Percentiles rank a stretch among this genome's conserved stretches.
These are phyloP conservation scores for Oligia fasciuncula DNA, from an alignment of 2,888 invertebrate species.

Conservation along the genomic window DNA sequence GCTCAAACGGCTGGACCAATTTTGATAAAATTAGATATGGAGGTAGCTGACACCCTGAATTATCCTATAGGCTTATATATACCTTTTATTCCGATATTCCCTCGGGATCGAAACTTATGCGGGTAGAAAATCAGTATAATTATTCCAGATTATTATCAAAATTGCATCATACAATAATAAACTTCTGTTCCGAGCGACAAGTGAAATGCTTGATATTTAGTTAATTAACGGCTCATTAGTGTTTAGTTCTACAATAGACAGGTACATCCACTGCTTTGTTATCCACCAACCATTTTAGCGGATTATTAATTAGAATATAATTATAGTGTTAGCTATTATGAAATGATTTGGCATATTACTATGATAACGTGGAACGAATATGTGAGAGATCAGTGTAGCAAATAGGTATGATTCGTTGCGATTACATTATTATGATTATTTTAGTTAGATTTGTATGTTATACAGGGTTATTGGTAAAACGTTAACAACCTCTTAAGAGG, in stretches of 20 bases:
- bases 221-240: not conserved
- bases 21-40: too few species aligned
- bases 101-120: too few species aligned
- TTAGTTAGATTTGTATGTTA: not conserved
- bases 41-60: too few species aligned
- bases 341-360: not conserved
- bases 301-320: conserved; percentile 4
- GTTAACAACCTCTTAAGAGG: too few species aligned
- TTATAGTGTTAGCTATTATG: not conserved
- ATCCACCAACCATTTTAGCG: not conserved
- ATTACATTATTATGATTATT: not conserved
- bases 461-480: too few species aligned
- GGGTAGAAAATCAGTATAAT: not conserved
- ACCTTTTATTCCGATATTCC: too few species aligned
- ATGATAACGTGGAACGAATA: not conserved
- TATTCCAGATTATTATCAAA: not conserved
- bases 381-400: not conserved
- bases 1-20: too few species aligned
- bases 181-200: not conserved
- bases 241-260: not conserved
- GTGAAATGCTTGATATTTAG: not conserved
- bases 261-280: not conserved
- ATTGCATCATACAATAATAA: not conserved
- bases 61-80: too few species aligned
- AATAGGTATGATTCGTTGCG: not conserved